Conservation (phyloP, 2,888 invertebrate species). For the Andricus curvator region DNA sequence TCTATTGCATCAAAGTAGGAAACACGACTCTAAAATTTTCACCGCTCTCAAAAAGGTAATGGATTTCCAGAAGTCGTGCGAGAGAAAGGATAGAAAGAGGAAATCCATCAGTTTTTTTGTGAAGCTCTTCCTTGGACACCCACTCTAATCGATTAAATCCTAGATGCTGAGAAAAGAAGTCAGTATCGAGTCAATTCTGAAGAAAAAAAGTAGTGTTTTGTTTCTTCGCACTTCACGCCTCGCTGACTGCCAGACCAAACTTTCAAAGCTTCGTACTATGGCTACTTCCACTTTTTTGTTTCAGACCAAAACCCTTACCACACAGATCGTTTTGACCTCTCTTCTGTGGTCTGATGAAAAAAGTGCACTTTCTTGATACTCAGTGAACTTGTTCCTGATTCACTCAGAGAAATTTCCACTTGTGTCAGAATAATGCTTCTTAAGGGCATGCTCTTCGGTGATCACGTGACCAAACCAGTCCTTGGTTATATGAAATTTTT, state of each 20-base stretch:
- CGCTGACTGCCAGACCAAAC: slow-evolving; percentile 14
- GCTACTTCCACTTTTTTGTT: slow-evolving; percentile 8
- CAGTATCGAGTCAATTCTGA: slow-evolving; percentile 12
- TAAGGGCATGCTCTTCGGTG: too few relatives aligned
- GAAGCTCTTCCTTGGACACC: not conserved
- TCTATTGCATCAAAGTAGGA: not conserved
- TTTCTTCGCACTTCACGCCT: slow-evolving; percentile 19
- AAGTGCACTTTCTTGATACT: not conserved
- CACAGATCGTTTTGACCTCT: not conserved
- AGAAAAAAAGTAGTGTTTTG: slow-evolving; percentile 19
- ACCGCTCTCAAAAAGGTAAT: not conserved
- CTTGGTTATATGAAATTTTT: too few relatives aligned
- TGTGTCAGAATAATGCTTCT: too few relatives aligned
- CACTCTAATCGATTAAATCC: slow-evolving; percentile 29
- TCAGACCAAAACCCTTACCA: slow-evolving; percentile 14
- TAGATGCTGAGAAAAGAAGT: slow-evolving; percentile 3
- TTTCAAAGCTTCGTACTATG: slow-evolving; percentile 23
- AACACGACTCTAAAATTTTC: not conserved
- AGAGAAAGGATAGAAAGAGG: not conserved
- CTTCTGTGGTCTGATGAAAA: not conserved
- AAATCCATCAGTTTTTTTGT: not conserved
- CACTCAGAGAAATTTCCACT: too few relatives aligned
- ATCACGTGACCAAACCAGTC: too few relatives aligned
- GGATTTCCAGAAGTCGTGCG: not conserved
- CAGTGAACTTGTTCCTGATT: not conserved